These are phyloP conservation scores for Siphlonurus alternatus DNA, from an alignment of 2,888 invertebrate species.

Conservation along the genomic window DNA sequence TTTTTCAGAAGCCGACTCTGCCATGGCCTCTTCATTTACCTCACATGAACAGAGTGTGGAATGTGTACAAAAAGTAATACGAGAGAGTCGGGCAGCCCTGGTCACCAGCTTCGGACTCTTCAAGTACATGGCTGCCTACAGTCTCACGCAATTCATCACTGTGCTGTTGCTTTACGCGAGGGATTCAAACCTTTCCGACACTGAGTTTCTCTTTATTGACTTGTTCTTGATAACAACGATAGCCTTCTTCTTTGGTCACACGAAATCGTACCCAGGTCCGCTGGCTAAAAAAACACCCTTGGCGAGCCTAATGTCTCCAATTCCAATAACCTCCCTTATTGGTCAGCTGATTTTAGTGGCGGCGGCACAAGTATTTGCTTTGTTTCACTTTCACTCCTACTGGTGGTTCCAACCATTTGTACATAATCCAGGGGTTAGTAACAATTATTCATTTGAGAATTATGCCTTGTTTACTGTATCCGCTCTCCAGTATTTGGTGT, in stretches of 20 bases:
- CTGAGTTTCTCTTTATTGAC: conserved; percentile 83
- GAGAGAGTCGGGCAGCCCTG: conserved; percentile 83
- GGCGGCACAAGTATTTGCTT: conserved; percentile 37
- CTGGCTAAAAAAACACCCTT: conserved; percentile 43
- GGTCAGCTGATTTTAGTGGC: conserved; percentile 51
- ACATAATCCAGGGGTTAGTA: conserved; percentile 31
- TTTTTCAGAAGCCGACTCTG: conserved; percentile 80
- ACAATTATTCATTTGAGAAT: conserved; percentile 59
- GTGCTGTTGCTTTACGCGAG: conserved; percentile 82
- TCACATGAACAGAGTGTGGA: conserved; percentile 70
- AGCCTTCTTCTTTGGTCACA: conserved; percentile 83
- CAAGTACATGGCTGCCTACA: conserved; percentile 96
- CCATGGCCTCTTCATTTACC: conserved; percentile 89
- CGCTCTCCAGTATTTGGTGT: conserved; percentile 77
- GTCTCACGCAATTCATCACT: conserved; percentile 80
- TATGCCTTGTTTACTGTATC: conserved; percentile 73
- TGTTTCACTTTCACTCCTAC: conserved; percentile 19
- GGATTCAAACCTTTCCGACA: conserved; percentile 74
- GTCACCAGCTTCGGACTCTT: conserved; percentile 95
- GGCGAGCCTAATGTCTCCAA: conserved; percentile 58
- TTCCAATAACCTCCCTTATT: conserved; percentile 58
- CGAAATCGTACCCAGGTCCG: conserved; percentile 45
- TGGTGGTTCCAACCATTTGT: conserved; percentile 27
- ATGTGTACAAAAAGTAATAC: conserved; percentile 63
- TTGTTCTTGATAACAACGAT: conserved; percentile 76